Base-by-base conservation (phyloP, 2,113 vertebrate genomes). In the Todiramphus saurophagus region DNA sequence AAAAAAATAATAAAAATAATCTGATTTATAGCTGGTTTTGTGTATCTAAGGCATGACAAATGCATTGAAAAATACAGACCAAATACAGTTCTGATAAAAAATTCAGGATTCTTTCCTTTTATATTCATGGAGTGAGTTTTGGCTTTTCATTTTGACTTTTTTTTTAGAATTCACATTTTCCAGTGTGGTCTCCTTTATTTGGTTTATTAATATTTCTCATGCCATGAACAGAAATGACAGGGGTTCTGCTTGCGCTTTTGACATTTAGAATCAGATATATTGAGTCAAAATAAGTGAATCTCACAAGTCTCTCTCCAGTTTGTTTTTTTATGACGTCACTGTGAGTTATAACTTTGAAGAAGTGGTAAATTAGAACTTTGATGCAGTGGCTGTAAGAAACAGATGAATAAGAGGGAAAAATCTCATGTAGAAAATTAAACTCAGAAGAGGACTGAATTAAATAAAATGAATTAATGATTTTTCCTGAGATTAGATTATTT, bases 31-130 rank as follows among this genome's bases (percentile, higher is more conserved):
- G 83, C 91, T 37, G 66, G 95, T 77, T 92, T 69, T 93, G 41
- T 85, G 73, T 37, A 43, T 23, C 73, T 89, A 76, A 93, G 73
- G 58, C 69, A 89, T 76, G 67, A 94, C 44, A 95, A 95, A 96
- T 44, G 64, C 83, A 84, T 87, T 92, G 6, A 83, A 89, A 96
- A 92, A 89, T 73, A 39, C 50, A 94, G 87, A 69, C 83, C 92
- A 95, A 95, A 89, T n/a, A 92, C 58, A 84, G 37, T 44, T 62
- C 33, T 92, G 62, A 96, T 94, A 69, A 97, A 97, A 94, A 96
- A 95, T 91, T 97, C 74, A 96, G 44, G 25, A 89, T 93, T 77
- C 41, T 85, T 94, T 73, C 50, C 31, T 92, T 90, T 92, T 31
- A 87, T 97, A 96, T 95, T 84, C 81, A 83, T 67, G 44, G 67